phyloP scores from a whole-genome alignment of 1,140 invertebrate genomes.

The Goniozus legneri region DNA sequence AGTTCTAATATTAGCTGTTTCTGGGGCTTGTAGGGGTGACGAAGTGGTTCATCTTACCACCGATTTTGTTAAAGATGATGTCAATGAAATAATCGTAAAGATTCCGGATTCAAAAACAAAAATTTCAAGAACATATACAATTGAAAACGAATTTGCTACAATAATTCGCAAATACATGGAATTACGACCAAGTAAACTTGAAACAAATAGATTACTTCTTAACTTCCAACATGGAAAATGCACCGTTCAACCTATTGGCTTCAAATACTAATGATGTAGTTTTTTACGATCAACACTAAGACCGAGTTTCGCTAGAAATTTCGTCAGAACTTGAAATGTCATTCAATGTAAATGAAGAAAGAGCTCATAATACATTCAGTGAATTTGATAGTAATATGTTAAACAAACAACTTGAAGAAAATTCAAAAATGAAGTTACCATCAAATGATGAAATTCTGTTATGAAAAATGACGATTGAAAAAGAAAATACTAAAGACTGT shows the following conservation, averaged over 20 bases:
- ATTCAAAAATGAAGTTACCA: too few relatives aligned
- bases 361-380: too few relatives aligned
- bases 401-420: too few relatives aligned
- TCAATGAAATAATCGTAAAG: not conserved
- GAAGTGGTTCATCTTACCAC: not conserved
- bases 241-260: not conserved
- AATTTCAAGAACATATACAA: not conserved
- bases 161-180: not conserved
- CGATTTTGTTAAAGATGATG: not conserved
- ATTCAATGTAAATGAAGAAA: too few relatives aligned
- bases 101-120: not conserved
- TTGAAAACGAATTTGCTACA: not conserved
- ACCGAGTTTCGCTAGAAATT: too few relatives aligned
- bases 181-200: not conserved
- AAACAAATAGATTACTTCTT: not conserved
- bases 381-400: too few relatives aligned
- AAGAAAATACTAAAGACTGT: too few relatives aligned
- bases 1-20: not conserved
- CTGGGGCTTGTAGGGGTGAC: not conserved
- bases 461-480: too few relatives aligned
- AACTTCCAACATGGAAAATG: not conserved
- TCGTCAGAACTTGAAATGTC: too few relatives aligned
- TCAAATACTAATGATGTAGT: too few relatives aligned
- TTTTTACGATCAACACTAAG: too few relatives aligned
- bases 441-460: too few relatives aligned